A percentile compares a stretch with the other conserved stretches of the same genome.
Conservation (phyloP, 1,140 invertebrate genomes). For the Zaprionus inermis region DNA sequence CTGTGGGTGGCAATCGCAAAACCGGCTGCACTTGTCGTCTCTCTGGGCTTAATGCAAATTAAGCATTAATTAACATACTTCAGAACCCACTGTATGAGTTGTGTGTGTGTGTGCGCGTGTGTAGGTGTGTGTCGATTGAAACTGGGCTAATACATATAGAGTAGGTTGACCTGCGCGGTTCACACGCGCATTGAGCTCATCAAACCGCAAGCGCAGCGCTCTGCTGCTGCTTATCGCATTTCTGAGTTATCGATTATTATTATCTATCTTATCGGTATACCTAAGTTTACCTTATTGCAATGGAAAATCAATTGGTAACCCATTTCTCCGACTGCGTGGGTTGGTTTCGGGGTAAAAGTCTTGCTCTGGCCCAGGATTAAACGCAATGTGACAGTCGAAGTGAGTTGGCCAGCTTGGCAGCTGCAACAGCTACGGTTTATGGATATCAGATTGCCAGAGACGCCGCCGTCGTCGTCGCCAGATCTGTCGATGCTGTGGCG, state of each 20-base stretch:
- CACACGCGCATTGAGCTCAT: conserved; percentile 17
- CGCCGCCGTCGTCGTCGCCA: conserved; percentile 6
- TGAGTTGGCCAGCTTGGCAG: conserved; percentile 36
- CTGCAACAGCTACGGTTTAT: conserved; percentile 21
- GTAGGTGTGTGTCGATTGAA: conserved; percentile 28
- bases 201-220: not conserved
- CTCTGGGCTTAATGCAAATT: conserved; percentile 51
- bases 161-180: conserved; percentile 6
- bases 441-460: conserved; percentile 46
- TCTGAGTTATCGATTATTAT: not conserved
- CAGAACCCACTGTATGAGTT: conserved; percentile 13
- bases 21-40: conserved; percentile 49
- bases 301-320: not conserved
- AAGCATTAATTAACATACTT: conserved; percentile 60
- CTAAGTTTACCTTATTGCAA: too few relatives aligned
- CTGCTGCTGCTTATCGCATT: not conserved
- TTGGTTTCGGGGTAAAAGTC: not conserved
- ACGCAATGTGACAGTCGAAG: conserved; percentile 24
- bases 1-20: conserved; percentile 32
- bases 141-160: conserved; percentile 46
- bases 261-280: not conserved
- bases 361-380: conserved; percentile 32
- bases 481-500: conserved; percentile 9
- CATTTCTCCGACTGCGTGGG: conserved; percentile 18
- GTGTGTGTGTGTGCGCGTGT: conserved; percentile 14